A percentile compares a stretch with the other conserved stretches of the same genome.
phyloP scores from a whole-genome alignment of 2,113 vertebrate species.

The Brachyistius frenatus region DNA sequence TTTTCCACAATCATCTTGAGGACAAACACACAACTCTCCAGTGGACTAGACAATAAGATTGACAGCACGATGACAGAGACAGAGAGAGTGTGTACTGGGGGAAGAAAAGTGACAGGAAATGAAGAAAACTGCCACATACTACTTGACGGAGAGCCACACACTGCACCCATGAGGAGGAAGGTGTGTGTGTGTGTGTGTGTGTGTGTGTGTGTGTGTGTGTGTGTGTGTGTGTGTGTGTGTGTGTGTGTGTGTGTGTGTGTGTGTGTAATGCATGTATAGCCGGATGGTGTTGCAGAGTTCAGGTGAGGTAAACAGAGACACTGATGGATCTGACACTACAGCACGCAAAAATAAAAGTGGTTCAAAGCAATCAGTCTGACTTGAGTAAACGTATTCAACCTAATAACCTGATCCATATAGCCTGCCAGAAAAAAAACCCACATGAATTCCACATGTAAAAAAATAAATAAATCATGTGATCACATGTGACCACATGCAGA shows the following conservation, averaged over 20 bases:
- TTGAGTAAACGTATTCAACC: too few relatives aligned
- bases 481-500: too few relatives aligned
- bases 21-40: slow-evolving; percentile 9
- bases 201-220: slow-evolving; percentile 12
- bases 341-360: not conserved
- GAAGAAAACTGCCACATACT: slow-evolving; percentile 82
- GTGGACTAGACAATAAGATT: slow-evolving; percentile 18
- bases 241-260: not conserved
- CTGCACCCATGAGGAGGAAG: slow-evolving; percentile 54
- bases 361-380: too few relatives aligned
- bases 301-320: slow-evolving; percentile 71
- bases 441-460: too few relatives aligned
- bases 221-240: not conserved
- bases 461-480: too few relatives aligned
- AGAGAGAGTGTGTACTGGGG: slow-evolving; percentile 33
- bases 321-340: not conserved
- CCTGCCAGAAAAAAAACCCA: too few relatives aligned
- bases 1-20: slow-evolving; percentile 25
- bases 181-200: not conserved
- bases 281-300: slow-evolving; percentile 75
- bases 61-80: slow-evolving; percentile 25
- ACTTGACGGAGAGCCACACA: slow-evolving; percentile 66
- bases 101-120: slow-evolving; percentile 82
- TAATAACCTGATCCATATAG: too few relatives aligned
- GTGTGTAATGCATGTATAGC: slow-evolving; percentile 73